Evolutionary conservation across 2,113 vertebrate genomes (phyloP).

Genomic region (Scartelaos histophorus): DNA sequence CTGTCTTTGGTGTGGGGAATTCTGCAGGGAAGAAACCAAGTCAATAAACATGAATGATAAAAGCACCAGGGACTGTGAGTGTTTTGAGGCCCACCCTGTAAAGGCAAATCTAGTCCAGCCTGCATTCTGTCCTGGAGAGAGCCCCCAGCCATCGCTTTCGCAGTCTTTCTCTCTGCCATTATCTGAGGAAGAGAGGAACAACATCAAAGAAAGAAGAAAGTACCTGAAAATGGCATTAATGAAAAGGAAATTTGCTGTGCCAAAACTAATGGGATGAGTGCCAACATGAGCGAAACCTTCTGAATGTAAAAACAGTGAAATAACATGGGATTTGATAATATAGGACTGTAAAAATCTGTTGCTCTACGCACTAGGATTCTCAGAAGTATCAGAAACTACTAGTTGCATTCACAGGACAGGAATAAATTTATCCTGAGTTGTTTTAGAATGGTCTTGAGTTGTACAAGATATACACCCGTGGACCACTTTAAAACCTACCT

Average conservation of each 20-base stretch:
- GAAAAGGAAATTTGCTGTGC: slow-evolving; percentile 12
- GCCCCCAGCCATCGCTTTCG: slow-evolving; percentile 92
- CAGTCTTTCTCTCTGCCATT: slow-evolving; percentile 97
- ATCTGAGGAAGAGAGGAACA: slow-evolving; percentile 76
- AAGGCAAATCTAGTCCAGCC: slow-evolving; percentile 87
- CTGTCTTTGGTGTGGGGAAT: slow-evolving; percentile 98
- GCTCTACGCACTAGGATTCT: no score
- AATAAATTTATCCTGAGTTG: no score
- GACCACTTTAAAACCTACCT: no score
- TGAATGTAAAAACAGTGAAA: slow-evolving; percentile 15
- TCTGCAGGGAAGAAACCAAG: slow-evolving; percentile 79
- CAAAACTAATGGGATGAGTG: slow-evolving; percentile 11
- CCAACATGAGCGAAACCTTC: slow-evolving; percentile 12
- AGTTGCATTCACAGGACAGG: no score
- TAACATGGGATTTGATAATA: slow-evolving; percentile 8
- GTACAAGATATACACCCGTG: no score
- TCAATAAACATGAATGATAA: background rate
- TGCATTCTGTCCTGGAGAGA: slow-evolving; percentile 83
- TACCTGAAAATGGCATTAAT: slow-evolving; percentile 18
- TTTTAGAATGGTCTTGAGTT: no score
- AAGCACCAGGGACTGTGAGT: background rate
- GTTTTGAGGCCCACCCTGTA: slow-evolving; percentile 84
- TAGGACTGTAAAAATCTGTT: no score
- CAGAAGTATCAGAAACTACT: no score
- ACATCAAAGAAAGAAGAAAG: background rate